Base-by-base conservation (phyloP, 2,797 vertebrate genomes). In the Hyperoplus lanceolatus region DNA sequence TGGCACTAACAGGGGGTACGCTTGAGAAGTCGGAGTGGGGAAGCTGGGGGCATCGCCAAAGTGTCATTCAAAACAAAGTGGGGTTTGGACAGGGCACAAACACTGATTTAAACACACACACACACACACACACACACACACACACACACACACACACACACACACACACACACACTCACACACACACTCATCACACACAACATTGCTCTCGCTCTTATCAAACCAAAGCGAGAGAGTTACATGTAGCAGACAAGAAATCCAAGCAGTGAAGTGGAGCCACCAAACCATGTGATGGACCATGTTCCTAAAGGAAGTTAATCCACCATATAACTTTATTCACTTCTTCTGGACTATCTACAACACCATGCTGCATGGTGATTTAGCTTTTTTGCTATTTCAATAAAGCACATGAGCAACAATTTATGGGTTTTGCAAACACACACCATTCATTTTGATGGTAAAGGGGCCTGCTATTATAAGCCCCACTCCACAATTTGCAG, bases 11-110 rank as follows among this genome's bases (percentile, higher is more conserved):
- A 83, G 91, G 88, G 88, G 90, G 90, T 92, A 83, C 55, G 88
- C 92, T 95, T 95, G 94, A 95, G 93, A 94, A 90, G 93, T 93
- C 86, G 76, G 92, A 93, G 89, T 92, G 82, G 93, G 91, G 91
- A 29, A 92, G 88, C 91, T 90, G 91, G 86, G 83, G 88, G 87
- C 85, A 83, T 84, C 89, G 95, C 95, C 95, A 96, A 95, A 93
- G 92, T 95, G 95, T 95, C 95, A 96, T 92, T 96, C 95, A 96
- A 93, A 93, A 92, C 93, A 93, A 94, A 95, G 94, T 94, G 93
- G 92, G 92, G 87, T 94, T 94, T 96, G 94, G 94, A 94, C 84
- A 85, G 87, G 88, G 84, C 90, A 90, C 93, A 94, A 92, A 90
- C 87, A 82, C 89, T 80, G 87, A 87, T 85, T 87, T 79, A 85